Base-by-base conservation (phyloP, 2,797 vertebrate species). In the Mastacembelus armatus region DNA sequence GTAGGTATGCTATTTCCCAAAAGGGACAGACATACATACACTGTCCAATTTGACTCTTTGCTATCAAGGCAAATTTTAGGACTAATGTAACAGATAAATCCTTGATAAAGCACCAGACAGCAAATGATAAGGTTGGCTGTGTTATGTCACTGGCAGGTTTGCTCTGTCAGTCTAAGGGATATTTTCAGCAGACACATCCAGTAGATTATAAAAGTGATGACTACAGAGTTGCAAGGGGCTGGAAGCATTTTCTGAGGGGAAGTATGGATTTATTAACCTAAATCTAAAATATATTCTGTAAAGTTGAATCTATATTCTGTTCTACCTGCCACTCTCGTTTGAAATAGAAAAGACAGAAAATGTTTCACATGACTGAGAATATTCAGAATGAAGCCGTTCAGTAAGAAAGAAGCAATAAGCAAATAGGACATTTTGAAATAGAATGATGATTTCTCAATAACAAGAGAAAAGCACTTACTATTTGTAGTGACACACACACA, bases 111-210 rank as follows among this genome's bases (percentile, higher is more conserved):
- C 22, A 56, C 27, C 29, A 62, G 29, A 29, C 21, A 66, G 35
- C 51, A 38, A 35, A 66, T 57, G 78, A 74, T 76, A 71, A 59
- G 2, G 6, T 12, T 0, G 15, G 27, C 52, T 59, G 35, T 49
- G 27, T 67, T 71, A 68, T 60, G 51, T 74, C 71, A 72, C 50
- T 57, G 27, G 11, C 51, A 58, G 22, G 33, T 47, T 8, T 66
- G 5, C 42, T 59, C 71, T 75, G 32, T 56, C 58, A 61, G 35
- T 56, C 27, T 47, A 56, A 56, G 29, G 36, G 40, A 52, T 18
- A 49, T 58, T 78, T 59, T 49, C 74, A 44, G 14, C 19, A 56
- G 35, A 57, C 71, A 75, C 27, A 30, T 64, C 55, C 7, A 22
- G 21, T 27, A 57, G n/a, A n/a, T n/a, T n/a, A n/a, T n/a, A n/a